Evolutionary conservation across 2,797 vertebrate genomes (phyloP).

Genomic region (Syngnathus acus): DNA sequence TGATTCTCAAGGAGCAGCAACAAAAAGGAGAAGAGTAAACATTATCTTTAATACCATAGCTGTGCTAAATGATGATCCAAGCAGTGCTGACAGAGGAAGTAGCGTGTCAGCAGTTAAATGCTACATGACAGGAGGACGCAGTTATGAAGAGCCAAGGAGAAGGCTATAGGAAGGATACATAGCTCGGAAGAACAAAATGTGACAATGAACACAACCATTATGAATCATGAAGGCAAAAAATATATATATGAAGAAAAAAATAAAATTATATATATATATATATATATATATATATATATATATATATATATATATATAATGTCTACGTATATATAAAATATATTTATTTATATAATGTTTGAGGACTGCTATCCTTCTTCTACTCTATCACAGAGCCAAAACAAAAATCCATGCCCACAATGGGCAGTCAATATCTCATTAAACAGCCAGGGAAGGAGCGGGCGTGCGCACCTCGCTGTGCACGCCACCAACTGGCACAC

Average conservation of each 20-base stretch:
- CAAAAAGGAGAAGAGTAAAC: slow-evolving; percentile 15
- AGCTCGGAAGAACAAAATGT: not conserved
- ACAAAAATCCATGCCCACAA: slow-evolving; percentile 76
- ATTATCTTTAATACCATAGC: slow-evolving; percentile 36
- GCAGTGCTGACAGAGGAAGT: slow-evolving; percentile 60
- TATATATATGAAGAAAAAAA: slow-evolving; percentile 7
- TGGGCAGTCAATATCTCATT: slow-evolving; percentile 80
- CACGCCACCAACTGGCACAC: slow-evolving; percentile 52
- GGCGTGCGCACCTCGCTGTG: slow-evolving; percentile 60
- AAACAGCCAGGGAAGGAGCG: slow-evolving; percentile 61
- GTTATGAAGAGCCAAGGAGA: slow-evolving; percentile 25
- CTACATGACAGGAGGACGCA: slow-evolving; percentile 66
- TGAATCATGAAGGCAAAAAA: not conserved
- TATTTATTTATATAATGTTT: slow-evolving; percentile 8
- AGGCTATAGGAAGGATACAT: slow-evolving; percentile 18
- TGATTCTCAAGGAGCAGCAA: not conserved
- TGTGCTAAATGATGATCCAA: slow-evolving; percentile 61
- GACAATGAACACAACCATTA: not conserved
- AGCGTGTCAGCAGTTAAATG: slow-evolving; percentile 65
- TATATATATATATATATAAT: not conserved
- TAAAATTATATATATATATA: slow-evolving; percentile 33
- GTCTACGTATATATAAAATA: not conserved
- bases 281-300: not conserved
- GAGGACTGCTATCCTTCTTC: slow-evolving; percentile 12
- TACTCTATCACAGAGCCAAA: slow-evolving; percentile 60